Percentiles rank a stretch among this genome's conserved stretches.
phyloP scores from a whole-genome alignment of 2,797 vertebrate species.

The Mormyrus hasselquistii region DNA sequence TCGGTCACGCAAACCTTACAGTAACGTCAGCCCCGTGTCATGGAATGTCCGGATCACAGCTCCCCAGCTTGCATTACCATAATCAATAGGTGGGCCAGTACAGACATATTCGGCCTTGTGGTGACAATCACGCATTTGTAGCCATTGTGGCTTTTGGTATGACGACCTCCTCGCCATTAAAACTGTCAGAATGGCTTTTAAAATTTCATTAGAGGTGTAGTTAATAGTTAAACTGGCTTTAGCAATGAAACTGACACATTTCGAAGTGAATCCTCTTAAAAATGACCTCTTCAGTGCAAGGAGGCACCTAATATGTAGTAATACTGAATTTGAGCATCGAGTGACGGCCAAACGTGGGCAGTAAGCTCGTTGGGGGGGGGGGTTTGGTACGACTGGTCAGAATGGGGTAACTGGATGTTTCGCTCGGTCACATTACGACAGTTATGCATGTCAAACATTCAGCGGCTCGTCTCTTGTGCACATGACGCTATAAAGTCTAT shows the following conservation, averaged over 20 bases:
- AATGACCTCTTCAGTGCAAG: not conserved
- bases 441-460: not conserved
- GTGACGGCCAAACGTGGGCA: not conserved
- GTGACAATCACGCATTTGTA: not conserved
- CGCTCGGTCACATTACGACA: not conserved
- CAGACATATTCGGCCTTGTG: not conserved
- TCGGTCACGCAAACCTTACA: conserved; percentile 65
- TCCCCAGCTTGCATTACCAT: conserved; percentile 66
- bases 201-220: not conserved
- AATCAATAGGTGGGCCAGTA: conserved; percentile 54
- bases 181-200: not conserved
- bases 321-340: not conserved
- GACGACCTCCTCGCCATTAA: not conserved
- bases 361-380: not conserved
- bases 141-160: not conserved
- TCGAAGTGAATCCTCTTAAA: not conserved
- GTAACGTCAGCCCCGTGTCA: conserved; percentile 66
- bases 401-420: not conserved
- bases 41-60: conserved; percentile 49
- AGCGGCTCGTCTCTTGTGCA: not conserved
- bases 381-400: not conserved
- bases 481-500: not conserved
- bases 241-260: not conserved
- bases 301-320: not conserved
- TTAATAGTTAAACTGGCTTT: not conserved